Evolutionary conservation across 2,113 vertebrate species (phyloP).

Genomic region (Spea multiplicata): DNA sequence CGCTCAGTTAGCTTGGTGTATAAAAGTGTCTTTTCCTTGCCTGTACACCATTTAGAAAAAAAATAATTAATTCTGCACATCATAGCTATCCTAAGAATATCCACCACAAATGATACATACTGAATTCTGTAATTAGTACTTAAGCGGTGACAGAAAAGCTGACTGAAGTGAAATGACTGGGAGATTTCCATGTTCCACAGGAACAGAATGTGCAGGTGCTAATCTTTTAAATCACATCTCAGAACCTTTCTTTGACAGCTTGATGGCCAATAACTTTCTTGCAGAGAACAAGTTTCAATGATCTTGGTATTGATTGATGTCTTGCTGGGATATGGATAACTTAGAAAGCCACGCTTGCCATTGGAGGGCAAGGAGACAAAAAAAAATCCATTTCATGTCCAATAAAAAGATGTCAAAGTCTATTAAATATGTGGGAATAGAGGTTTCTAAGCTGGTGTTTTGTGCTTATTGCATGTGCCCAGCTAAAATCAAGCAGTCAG

Average conservation of each 20-base stretch:
- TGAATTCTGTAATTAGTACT: slow-evolving; percentile 29
- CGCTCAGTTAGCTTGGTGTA: too few relatives aligned
- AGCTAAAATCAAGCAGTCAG: background rate
- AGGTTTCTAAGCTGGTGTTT: slow-evolving; percentile 6
- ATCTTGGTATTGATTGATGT: slow-evolving; percentile 46
- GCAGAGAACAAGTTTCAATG: slow-evolving; percentile 43
- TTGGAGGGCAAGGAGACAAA: slow-evolving; percentile 40
- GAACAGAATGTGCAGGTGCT: slow-evolving; percentile 47
- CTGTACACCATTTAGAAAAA: background rate
- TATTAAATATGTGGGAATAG: slow-evolving; percentile 31
- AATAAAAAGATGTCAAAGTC: slow-evolving; percentile 27
- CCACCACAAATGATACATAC: slow-evolving; percentile 4
- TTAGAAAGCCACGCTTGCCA: slow-evolving; percentile 3
- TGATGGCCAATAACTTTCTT: slow-evolving; percentile 47
- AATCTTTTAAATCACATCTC: slow-evolving; percentile 48
- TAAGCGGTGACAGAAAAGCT: slow-evolving; percentile 18
- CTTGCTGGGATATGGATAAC: slow-evolving; percentile 18
- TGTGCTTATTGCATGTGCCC: background rate
- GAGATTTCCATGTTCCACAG: slow-evolving; percentile 30
- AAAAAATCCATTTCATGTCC: slow-evolving; percentile 24
- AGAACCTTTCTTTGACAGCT: slow-evolving; percentile 38
- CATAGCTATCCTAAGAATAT: too few relatives aligned
- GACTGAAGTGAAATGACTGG: slow-evolving; percentile 5
- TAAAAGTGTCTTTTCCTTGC: background rate
- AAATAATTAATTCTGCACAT: too few relatives aligned